These are phyloP conservation scores for Oryzias celebensis DNA, from an alignment of 2,113 vertebrate species.

Conservation along the genomic window DNA sequence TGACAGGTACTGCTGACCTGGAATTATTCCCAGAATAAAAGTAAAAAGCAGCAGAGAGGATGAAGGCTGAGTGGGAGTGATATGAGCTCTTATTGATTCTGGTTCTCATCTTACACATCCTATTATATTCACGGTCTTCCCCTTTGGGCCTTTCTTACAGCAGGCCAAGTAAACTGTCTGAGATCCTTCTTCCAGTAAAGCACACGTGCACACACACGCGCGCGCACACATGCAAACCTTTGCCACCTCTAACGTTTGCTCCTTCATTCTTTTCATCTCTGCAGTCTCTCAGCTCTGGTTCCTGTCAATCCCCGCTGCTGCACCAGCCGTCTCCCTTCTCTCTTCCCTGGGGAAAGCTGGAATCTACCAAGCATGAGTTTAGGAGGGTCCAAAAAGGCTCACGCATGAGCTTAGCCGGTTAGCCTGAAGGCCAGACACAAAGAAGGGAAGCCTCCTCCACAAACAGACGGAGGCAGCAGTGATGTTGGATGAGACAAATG, in stretches of 20 bases:
- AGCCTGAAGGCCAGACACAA: slow-evolving; percentile 73
- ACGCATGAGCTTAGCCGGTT: slow-evolving; percentile 73
- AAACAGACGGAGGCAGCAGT: no score
- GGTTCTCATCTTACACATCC: slow-evolving; percentile 49
- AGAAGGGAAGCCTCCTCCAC: slow-evolving; percentile 74
- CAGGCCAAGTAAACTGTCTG: no score
- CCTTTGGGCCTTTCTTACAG: not conserved
- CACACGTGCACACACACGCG: slow-evolving; percentile 82
- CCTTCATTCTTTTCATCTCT: slow-evolving; percentile 63
- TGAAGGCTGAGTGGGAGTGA: slow-evolving; percentile 27
- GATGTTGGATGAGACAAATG: no score
- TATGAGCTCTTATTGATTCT: slow-evolving; percentile 53
- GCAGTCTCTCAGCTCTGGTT: slow-evolving; percentile 72
- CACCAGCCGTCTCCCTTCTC: slow-evolving; percentile 34
- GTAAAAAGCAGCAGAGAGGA: slow-evolving; percentile 20
- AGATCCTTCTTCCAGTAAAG: slow-evolving; percentile 59
- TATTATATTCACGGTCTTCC: slow-evolving; percentile 35
- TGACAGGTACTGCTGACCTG: slow-evolving; percentile 57
- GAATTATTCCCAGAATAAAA: slow-evolving; percentile 60
- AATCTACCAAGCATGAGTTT: slow-evolving; percentile 58
- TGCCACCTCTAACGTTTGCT: slow-evolving; percentile 58
- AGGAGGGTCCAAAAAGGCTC: slow-evolving; percentile 72
- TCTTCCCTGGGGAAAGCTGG: slow-evolving; percentile 45
- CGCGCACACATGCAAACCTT: slow-evolving; percentile 55
- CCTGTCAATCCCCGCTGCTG: slow-evolving; percentile 65